Base-by-base conservation (phyloP, 1,140 invertebrate genomes). In the Penaeus japonicus region DNA sequence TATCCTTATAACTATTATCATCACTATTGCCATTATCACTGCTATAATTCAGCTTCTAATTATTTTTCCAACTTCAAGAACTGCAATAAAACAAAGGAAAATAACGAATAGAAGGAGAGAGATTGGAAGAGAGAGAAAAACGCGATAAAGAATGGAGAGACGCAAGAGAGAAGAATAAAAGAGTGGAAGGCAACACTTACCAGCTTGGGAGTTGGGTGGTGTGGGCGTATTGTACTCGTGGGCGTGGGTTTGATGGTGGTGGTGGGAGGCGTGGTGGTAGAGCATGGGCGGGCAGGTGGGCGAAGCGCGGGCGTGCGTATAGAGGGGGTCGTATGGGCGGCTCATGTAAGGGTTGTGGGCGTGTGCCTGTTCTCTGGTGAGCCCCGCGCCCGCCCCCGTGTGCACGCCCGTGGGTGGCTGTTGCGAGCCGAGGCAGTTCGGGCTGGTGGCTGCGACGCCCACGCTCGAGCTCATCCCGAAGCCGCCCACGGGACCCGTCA, bases 291-390 rank as follows among this genome's bases (percentile, higher is more conserved):
- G 85, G 85, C 85, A 87, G 47, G 85, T 87, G 54, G 87, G 87
- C 27, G 86, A 88, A 54, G 87, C 87, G 55, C 89, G 84, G 84
- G 85, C 89, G 84, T 89, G 86, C 20, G 89, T 57, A 79, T 87
- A 89, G 24, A 89, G 78, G 30, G 89, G 80, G 62, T 89, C 89
- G 65, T 89, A 89, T 20, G 84, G 55, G 39, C 84, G 89, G 30
- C 39, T 73, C 89, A 89, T 89, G 89, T 89, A 89, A 7, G 75
- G 87, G 81, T 88, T 87, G 89, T 89, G 86, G 89, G 81, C 78
- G 78, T 87, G 89, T 1, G 70, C 20, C 55, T 84, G 70, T 80
- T 88, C 87, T 24, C 87, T 57, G 39, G 22, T 57, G 35, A 88
- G 80, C 1, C 80, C 47, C 70, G 75, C 70, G n/a, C 79, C 80